A percentile compares a stretch with the other conserved stretches of the same genome.
These are phyloP conservation scores for Gopherus evgoodei DNA, from an alignment of 2,113 vertebrate species.

Conservation along the genomic window DNA sequence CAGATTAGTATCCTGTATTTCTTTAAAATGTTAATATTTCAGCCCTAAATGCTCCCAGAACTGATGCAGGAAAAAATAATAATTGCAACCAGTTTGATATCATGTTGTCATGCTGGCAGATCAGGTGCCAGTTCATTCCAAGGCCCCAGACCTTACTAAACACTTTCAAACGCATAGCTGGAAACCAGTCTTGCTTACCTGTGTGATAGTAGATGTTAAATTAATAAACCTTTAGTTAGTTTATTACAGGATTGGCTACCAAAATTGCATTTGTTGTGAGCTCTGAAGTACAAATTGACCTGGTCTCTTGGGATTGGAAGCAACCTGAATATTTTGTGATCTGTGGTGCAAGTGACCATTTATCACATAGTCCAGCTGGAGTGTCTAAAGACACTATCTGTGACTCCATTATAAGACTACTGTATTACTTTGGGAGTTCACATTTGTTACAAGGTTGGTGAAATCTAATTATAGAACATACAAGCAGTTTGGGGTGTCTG, in stretches of 20 bases:
- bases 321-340: background rate
- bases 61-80: constrained; percentile 34
- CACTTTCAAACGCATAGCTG: background rate
- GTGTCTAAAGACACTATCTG: background rate
- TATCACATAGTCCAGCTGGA: background rate
- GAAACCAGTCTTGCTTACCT: background rate
- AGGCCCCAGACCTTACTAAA: background rate
- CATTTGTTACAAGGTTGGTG: background rate
- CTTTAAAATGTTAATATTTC: constrained; percentile 27
- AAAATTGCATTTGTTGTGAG: background rate
- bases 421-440: background rate
- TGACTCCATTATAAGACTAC: background rate
- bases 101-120: background rate
- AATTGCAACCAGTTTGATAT: background rate
- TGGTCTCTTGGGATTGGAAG: background rate
- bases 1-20: background rate
- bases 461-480: background rate
- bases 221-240: background rate
- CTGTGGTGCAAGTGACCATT: background rate
- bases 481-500: background rate
- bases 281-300: background rate
- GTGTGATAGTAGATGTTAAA: background rate
- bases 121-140: background rate
- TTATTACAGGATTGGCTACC: background rate
- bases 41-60: constrained; percentile 34